Conservation (phyloP, 1,140 invertebrate genomes). For the Lasioglossum albipes region DNA sequence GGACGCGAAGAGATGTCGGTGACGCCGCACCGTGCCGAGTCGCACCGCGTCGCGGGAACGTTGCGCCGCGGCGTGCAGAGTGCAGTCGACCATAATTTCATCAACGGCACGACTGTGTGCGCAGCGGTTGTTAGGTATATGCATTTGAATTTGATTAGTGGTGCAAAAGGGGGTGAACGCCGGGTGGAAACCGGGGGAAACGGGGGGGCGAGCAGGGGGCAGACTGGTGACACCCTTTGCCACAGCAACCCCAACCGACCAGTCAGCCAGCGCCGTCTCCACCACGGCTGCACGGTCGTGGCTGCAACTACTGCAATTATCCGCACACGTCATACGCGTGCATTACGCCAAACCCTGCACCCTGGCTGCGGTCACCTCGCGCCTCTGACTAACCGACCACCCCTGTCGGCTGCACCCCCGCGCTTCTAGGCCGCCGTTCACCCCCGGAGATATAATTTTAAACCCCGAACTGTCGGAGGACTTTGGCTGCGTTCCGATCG, state of each 20-base stretch:
- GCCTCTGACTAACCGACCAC: slow-evolving; percentile 55
- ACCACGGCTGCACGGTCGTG: slow-evolving; percentile 66
- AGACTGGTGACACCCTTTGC: slow-evolving; percentile 76
- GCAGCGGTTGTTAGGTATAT: slow-evolving; percentile 71
- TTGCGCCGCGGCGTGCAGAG: slow-evolving; percentile 55
- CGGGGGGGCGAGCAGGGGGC: slow-evolving; percentile 31
- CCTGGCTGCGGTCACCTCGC: slow-evolving; percentile 64
- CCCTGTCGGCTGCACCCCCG: slow-evolving; percentile 11
- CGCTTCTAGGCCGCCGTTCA: slow-evolving; percentile 21
- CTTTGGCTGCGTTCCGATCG: slow-evolving; percentile 45
- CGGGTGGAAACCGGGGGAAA: slow-evolving; percentile 6
- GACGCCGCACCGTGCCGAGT: neutral
- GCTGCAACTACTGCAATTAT: slow-evolving; percentile 78
- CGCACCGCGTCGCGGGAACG: slow-evolving; percentile 7
- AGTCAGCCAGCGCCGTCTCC: slow-evolving; percentile 56
- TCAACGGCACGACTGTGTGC: slow-evolving; percentile 71
- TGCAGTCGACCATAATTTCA: slow-evolving; percentile 78
- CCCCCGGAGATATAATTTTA: slow-evolving; percentile 57
- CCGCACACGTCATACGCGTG: slow-evolving; percentile 75
- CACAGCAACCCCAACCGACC: slow-evolving; percentile 72
- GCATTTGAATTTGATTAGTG: slow-evolving; percentile 78
- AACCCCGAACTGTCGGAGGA: slow-evolving; percentile 45
- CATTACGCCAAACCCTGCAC: slow-evolving; percentile 64
- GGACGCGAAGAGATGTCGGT: neutral
- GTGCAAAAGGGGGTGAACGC: slow-evolving; percentile 59